A percentile compares a stretch with the other conserved stretches of the same genome.
These are phyloP conservation scores for Trissolcus brochymenae DNA, from an alignment of 2,888 invertebrate genomes.

Conservation along the genomic window DNA sequence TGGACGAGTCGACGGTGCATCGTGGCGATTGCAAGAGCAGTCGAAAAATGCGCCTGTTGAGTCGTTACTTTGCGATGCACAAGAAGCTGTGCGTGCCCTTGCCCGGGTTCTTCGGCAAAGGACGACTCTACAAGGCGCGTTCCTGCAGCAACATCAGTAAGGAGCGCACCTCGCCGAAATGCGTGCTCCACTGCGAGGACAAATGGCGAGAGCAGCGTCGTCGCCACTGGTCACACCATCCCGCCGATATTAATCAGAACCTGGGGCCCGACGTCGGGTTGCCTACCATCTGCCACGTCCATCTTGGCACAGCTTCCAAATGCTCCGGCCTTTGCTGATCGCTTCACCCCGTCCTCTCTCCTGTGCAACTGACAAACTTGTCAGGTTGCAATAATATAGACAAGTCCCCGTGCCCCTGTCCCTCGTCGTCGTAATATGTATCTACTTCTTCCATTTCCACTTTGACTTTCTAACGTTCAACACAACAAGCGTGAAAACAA, in stretches of 20 bases:
- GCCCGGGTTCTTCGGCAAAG: constrained; percentile 79
- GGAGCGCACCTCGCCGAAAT: constrained; percentile 77
- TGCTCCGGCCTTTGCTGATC: constrained; percentile 80
- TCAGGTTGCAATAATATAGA: too few species aligned
- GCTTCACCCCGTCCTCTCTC: constrained; percentile 12
- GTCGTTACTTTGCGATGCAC: constrained; percentile 83
- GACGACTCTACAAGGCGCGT: constrained; percentile 80
- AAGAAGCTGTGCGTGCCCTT: constrained; percentile 81
- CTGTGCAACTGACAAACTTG: constrained; percentile 17
- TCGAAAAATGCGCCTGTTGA: constrained; percentile 80
- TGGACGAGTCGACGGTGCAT: constrained; percentile 61
- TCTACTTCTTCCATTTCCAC: too few species aligned
- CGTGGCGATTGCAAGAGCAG: constrained; percentile 71
- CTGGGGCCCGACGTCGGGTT: constrained; percentile 75
- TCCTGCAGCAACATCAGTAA: constrained; percentile 81
- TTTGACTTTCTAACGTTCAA: too few species aligned
- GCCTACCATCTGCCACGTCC: constrained; percentile 78
- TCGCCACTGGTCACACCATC: constrained; percentile 74
- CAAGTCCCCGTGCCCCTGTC: too few species aligned
- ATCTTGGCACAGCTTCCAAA: constrained; percentile 79
- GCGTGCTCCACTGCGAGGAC: constrained; percentile 72
- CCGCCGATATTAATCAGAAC: constrained; percentile 79
- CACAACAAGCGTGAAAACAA: too few species aligned
- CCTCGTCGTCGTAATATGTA: too few species aligned
- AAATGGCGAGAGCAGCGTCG: constrained; percentile 74